A percentile compares a stretch with the other conserved stretches of the same genome.
Evolutionary conservation across 2,113 vertebrate species (phyloP).

Genomic region (Podarcis cretensis): DNA sequence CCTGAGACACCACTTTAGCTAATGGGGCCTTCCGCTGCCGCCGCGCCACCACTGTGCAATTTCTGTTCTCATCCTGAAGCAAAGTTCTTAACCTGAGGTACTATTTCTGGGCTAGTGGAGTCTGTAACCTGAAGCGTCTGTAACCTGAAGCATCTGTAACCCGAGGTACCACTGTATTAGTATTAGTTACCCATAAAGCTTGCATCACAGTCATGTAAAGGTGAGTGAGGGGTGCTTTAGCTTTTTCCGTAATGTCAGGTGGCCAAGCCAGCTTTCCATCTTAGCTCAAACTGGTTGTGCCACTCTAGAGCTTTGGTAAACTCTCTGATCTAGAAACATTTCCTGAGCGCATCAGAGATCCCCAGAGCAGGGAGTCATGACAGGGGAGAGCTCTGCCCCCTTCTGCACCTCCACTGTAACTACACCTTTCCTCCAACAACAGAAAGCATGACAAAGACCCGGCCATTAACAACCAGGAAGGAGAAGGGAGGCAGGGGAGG

Average conservation of each 20-base stretch:
- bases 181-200: no score
- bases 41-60: no score
- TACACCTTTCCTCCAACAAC: neutral
- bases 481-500: neutral
- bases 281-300: neutral
- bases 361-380: neutral
- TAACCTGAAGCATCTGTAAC: no score
- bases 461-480: neutral
- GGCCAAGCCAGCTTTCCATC: neutral
- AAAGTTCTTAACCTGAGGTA: no score
- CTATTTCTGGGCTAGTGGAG: no score
- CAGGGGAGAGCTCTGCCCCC: neutral
- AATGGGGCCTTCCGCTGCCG: no score
- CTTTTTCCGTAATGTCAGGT: neutral
- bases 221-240: neutral
- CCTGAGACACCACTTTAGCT: no score
- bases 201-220: neutral
- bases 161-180: no score
- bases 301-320: neutral
- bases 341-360: neutral
- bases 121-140: no score
- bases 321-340: neutral
- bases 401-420: neutral
- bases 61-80: no score
- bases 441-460: accelerated